Base-by-base conservation (phyloP, 1,140 invertebrate species). In the Chironomus tepperi region DNA sequence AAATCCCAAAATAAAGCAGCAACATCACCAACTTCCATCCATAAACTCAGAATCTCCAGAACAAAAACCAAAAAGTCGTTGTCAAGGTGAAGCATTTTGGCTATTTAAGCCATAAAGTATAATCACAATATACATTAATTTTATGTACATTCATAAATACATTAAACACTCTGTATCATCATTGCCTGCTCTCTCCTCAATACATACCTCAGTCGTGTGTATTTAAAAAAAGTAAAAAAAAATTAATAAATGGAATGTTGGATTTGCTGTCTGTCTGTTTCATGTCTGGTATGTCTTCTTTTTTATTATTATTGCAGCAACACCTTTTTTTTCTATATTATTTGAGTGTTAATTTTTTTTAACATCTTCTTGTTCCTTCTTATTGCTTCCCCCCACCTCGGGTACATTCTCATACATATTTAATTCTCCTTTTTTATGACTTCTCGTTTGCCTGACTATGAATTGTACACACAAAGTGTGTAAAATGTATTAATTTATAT, bases 261-360 rank as follows among this genome's bases (percentile, higher is more conserved):
- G 47, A 57, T 57, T 57, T 57, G 47, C 47, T 57, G 47, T 57
- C 47, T 57, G 47, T 57, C 47, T 57, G 47, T 57, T 57, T 57
- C 47, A n/a, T 57, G 47, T 57, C 47, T 57, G 47, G 47, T 57
- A 57, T 57, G 9, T 57, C 47, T 57, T 57, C 47, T 47, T 47
- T 47, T 47, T 47, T 47, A 47, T 10, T 47, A 47, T 47, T 47
- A 47, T 47, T 34, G 24, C 24, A 34, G 24, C 24, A 34, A 34
- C 24, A 34, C 24, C 24, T 34, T 34, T 34, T n/a, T 47, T 15
- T 57, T 57, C n/a, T n/a, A n/a, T 57, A 57, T 57, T 57, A 57
- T 57, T 57, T 57, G 47, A 57, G 47, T 57, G 47, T 57, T 57
- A 57, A 57, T 57, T 57, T n/a, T 57, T 34, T 57, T n/a, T n/a